Base-by-base conservation (phyloP, 2,888 invertebrate genomes). In the Pelosia muscerda region DNA sequence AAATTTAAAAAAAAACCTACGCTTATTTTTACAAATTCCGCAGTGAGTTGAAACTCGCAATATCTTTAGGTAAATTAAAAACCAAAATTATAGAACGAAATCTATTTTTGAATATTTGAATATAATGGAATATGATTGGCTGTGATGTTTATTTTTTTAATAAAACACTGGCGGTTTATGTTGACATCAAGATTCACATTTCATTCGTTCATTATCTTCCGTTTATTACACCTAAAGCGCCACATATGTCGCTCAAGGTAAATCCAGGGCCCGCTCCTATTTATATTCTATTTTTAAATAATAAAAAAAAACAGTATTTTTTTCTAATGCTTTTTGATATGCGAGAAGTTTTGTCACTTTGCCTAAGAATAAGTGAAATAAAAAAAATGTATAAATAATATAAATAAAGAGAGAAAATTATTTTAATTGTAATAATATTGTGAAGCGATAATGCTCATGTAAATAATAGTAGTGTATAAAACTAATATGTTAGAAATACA, bases 391-490 rank as follows among this genome's bases (percentile, higher is more conserved):
- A 92, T 88, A 93, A 90, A 92, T 91, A 92, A 89, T 92, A 91
- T 92, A 92, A 85, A 90, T 90, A 88, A 89, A 92, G 90, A 93
- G 92, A 93, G 90, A 93, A 92, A 67, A 87, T 85, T 93, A 93
- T 94, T 94, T 94, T 93, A 93, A 91, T 88, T 90, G 92, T 93
- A 92, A 91, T 90, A 90, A 87, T 90, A 93, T 92, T 93, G 90
- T 89, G 90, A 93, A 93, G 93, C 91, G 85, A 91, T 88, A 92
- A 93, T 94, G 94, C 94, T 94, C 94, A 93, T 95, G 94, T 94
- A 95, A 90, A 95, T 94, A 94, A 92, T 89, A 88, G 90, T 93
- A 93, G 92, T 92, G 91, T 93, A 94, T 92, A 91, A 93, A 89
- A 92, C 89, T 92, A 91, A 90, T 92, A 92, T 91, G 92, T 92